Evolutionary conservation across 35 echinoderm and acorn worm species (phyloP).

Genomic region (Apostichopus japonicus): DNA sequence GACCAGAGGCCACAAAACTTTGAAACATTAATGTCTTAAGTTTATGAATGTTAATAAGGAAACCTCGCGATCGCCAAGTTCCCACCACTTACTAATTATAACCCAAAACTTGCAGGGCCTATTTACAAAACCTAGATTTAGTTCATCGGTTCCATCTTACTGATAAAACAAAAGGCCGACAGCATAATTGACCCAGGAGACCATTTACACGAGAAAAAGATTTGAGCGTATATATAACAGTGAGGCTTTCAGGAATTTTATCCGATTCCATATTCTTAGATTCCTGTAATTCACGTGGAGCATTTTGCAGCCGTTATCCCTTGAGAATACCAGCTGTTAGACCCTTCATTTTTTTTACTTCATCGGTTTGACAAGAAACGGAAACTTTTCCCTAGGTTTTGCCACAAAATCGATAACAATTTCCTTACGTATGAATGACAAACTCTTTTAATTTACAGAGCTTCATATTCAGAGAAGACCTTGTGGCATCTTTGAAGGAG

Average conservation of each 20-base stretch:
- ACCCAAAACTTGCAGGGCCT: neutral
- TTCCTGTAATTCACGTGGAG: conserved; percentile 8
- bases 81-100: neutral
- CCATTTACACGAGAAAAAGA: neutral
- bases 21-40: too few species aligned
- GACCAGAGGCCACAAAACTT: too few species aligned
- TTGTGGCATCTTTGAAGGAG: neutral
- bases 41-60: too few species aligned
- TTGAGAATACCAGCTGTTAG: conserved; percentile 40
- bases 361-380: conserved; percentile 18
- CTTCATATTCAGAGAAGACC: neutral
- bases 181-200: neutral
- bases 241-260: neutral
- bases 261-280: neutral
- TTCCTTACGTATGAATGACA: conserved; percentile 10
- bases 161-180: neutral
- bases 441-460: conserved; percentile 22
- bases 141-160: neutral
- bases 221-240: neutral
- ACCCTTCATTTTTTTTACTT: neutral
- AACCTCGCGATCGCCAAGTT: too few species aligned
- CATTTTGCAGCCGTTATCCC: neutral
- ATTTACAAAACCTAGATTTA: neutral
- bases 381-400: conserved; percentile 21
- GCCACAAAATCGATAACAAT: conserved; percentile 53